A percentile compares a stretch with the other conserved stretches of the same genome.
Conservation (phyloP, 2,797 vertebrate species). For the Sebastes elongatus region DNA sequence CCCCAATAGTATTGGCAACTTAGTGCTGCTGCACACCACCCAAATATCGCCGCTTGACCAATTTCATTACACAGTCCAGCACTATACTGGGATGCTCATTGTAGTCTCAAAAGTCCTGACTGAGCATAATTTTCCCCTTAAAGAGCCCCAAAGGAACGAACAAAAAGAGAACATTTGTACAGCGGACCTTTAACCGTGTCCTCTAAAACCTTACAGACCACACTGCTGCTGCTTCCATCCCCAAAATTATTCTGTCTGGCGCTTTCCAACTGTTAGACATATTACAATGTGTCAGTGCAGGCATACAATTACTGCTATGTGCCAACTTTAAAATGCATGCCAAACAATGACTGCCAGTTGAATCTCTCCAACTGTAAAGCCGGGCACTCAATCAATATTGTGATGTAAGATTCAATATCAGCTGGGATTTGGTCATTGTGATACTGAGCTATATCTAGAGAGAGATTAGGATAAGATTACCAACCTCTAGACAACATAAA, state of each 20-base stretch:
- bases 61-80: conserved; percentile 53
- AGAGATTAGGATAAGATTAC: not conserved
- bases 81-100: conserved; percentile 25
- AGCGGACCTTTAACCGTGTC: not conserved
- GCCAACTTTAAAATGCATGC: not conserved
- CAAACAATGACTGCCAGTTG: not conserved
- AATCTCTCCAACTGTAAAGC: not conserved
- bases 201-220: not conserved
- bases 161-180: conserved; percentile 16
- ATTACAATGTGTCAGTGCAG: not conserved
- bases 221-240: not conserved
- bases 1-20: conserved; percentile 10
- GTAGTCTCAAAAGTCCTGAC: conserved; percentile 28
- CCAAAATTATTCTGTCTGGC: not conserved
- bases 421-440: not conserved
- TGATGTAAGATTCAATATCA: not conserved
- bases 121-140: conserved; percentile 34
- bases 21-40: conserved; percentile 3
- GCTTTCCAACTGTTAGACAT: not conserved
- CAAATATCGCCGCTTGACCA: conserved; percentile 45
- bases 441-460: not conserved
- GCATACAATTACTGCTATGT: not conserved
- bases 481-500: not conserved
- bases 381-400: not conserved
- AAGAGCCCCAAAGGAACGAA: conserved; percentile 34